Evolutionary conservation across 2,888 invertebrate genomes (phyloP).

Genomic region (Standfussiana lucernea): DNA sequence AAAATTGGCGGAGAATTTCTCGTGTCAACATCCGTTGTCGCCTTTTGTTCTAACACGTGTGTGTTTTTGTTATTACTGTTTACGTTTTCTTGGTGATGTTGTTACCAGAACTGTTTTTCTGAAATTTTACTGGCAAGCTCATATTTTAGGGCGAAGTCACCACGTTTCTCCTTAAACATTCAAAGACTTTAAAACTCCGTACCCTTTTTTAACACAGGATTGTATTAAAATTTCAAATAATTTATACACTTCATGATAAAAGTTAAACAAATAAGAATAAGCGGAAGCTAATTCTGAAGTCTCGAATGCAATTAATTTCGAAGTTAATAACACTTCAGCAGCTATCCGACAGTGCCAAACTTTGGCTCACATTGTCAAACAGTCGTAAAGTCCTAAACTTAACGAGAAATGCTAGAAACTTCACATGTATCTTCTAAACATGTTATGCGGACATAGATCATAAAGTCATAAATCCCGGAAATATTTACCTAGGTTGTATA

Average conservation of each 20-base stretch:
- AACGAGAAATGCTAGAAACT: slow-evolving; percentile 42
- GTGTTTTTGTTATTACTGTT: slow-evolving; percentile 54
- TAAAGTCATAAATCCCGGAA: slow-evolving; percentile 15
- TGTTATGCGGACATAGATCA: slow-evolving; percentile 41
- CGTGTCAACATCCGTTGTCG: slow-evolving; percentile 67
- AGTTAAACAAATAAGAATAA: slow-evolving; percentile 26
- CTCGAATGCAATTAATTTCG: slow-evolving; percentile 55
- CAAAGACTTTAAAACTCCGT: slow-evolving; percentile 31
- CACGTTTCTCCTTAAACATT: slow-evolving; percentile 20
- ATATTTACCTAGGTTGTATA: background rate
- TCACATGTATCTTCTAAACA: slow-evolving; percentile 62
- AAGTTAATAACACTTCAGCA: slow-evolving; percentile 58
- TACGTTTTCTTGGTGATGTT: slow-evolving; percentile 48
- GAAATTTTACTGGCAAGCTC: background rate
- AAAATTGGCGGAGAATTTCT: slow-evolving; percentile 68
- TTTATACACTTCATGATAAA: slow-evolving; percentile 13
- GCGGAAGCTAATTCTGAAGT: slow-evolving; percentile 20
- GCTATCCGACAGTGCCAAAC: slow-evolving; percentile 42
- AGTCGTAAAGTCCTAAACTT: slow-evolving; percentile 53
- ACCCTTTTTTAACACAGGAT: slow-evolving; percentile 4
- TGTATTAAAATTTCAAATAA: slow-evolving; percentile 18
- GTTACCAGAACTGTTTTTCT: slow-evolving; percentile 31
- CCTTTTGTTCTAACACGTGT: slow-evolving; percentile 51
- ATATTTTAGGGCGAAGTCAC: slow-evolving; percentile 7
- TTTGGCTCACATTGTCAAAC: slow-evolving; percentile 48